Percentiles rank a stretch among this genome's conserved stretches.
These are phyloP conservation scores for Pristionchus entomophagus DNA, from an alignment of 2,888 invertebrate species.

Conservation along the genomic window DNA sequence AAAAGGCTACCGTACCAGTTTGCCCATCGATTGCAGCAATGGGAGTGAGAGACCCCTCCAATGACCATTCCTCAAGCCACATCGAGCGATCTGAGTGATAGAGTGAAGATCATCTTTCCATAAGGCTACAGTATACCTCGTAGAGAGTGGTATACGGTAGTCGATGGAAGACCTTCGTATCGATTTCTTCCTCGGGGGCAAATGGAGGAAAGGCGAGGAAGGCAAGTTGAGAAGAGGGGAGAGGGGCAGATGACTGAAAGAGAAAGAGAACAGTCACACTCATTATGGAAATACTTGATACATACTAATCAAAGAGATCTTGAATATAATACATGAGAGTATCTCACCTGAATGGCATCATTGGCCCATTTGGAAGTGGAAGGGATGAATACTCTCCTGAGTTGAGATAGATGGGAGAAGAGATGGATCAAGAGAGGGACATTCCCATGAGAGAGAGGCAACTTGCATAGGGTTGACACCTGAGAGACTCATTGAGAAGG, in stretches of 20 bases:
- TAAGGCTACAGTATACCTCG: neutral
- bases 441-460: constrained; percentile 6
- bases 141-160: constrained; percentile 15
- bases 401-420: constrained; percentile 35
- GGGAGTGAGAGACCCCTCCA: constrained; percentile 56
- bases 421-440: constrained; percentile 30
- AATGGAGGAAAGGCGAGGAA: constrained; percentile 32
- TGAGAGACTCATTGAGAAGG: too few species aligned
- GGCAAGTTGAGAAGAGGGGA: constrained; percentile 26
- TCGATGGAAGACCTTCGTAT: neutral
- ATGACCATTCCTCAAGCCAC: constrained; percentile 62
- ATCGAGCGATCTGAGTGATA: constrained; percentile 52
- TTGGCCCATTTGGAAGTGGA: constrained; percentile 40
- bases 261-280: neutral
- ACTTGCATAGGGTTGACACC: constrained; percentile 15
- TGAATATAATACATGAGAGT: neutral
- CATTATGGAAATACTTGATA: neutral
- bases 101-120: neutral
- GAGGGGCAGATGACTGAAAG: neutral
- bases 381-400: constrained; percentile 1
- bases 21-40: constrained; percentile 45
- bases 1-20: neutral
- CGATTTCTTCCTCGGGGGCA: neutral
- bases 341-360: neutral
- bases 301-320: neutral